phyloP scores from a whole-genome alignment of 2,888 invertebrate species.

The Caenorhabditis sp. region DNA sequence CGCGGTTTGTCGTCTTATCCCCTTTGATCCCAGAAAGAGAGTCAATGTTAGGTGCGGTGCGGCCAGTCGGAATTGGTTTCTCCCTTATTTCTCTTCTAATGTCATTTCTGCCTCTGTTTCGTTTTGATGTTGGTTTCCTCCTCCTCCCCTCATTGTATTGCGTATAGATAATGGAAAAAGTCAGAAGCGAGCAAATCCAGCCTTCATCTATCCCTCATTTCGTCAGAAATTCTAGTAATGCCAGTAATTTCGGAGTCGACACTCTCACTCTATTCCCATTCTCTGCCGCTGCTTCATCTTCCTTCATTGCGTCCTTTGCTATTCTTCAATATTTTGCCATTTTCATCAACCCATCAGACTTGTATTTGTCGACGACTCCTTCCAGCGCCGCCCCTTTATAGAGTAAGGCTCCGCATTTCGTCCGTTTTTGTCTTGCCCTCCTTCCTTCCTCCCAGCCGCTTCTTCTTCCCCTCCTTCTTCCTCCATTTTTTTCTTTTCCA shows the following conservation, averaged over 20 bases:
- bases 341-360: slow-evolving; percentile 59
- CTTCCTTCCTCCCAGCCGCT: slow-evolving; percentile 19
- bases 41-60: slow-evolving; percentile 38
- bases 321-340: slow-evolving; percentile 49
- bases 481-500: slow-evolving; percentile 24
- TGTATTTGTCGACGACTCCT: slow-evolving; percentile 62
- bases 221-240: not conserved
- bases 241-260: not conserved
- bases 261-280: slow-evolving; percentile 1
- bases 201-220: slow-evolving; percentile 6
- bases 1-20: slow-evolving; percentile 26
- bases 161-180: no score
- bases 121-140: no score
- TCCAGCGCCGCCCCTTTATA: slow-evolving; percentile 62
- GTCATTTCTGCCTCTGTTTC: not conserved
- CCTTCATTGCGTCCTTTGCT: slow-evolving; percentile 28
- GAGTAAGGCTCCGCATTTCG: slow-evolving; percentile 48
- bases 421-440: slow-evolving; percentile 44
- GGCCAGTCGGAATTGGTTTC: slow-evolving; percentile 28
- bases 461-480: slow-evolving; percentile 17
- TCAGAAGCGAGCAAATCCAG: not conserved
- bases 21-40: slow-evolving; percentile 42
- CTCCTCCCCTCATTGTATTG: no score
- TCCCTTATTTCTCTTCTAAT: slow-evolving; percentile 3
- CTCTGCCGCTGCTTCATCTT: slow-evolving; percentile 42